Evolutionary conservation across 2,888 invertebrate genomes (phyloP), one percentile per base, ranked within the genome.

Genomic region (Myopa testacea): DNA sequence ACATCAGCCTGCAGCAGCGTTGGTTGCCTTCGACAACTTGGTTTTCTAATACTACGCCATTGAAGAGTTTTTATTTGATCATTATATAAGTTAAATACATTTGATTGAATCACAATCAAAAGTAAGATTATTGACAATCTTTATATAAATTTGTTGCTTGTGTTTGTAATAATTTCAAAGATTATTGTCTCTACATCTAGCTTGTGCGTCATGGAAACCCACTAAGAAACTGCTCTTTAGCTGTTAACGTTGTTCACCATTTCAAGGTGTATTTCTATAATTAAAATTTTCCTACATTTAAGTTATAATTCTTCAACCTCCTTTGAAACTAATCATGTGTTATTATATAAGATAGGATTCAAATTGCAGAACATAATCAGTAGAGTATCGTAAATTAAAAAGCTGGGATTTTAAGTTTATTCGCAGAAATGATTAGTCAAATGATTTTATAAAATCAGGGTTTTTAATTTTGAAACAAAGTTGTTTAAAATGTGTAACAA

Each of bases 161-260:
- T 60, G 38, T 38, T 72, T 72, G 19, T n/a, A 60, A 63, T 63
- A 34, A 34, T 7, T n/a, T 69, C 45, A 37, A 75, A 55, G 34
- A 68, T 75, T 75, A 75, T 75, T 75, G 75, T 75, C 75, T 67
- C 67, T 75, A 75, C 75, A 40, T 75, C 50, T 75, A 75, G 55
- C 26, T 58, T 52, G 19, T 75, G 58, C 52, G 67, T 75, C 68
- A n/a, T 68, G 67, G 75, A 75, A 75, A 75, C 75, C 75, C 75
- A 68, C 75, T 52, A 58, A 58, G 55, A 26, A 37, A 68, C 67
- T 38, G 55, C 38, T 34, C 58, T 4, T 19, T 38, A 58, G 71
- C 40, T 58, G 58, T 71, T 71, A 71, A 58, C 37, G 40, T 45
- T 45, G 26, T 26, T 26, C 26, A 26, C 26, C 26, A 58, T 37